Percentiles rank a stretch among this genome's conserved stretches.
Evolutionary conservation across 2,888 invertebrate genomes (phyloP).

Genomic region (Mythimna loreyi): DNA sequence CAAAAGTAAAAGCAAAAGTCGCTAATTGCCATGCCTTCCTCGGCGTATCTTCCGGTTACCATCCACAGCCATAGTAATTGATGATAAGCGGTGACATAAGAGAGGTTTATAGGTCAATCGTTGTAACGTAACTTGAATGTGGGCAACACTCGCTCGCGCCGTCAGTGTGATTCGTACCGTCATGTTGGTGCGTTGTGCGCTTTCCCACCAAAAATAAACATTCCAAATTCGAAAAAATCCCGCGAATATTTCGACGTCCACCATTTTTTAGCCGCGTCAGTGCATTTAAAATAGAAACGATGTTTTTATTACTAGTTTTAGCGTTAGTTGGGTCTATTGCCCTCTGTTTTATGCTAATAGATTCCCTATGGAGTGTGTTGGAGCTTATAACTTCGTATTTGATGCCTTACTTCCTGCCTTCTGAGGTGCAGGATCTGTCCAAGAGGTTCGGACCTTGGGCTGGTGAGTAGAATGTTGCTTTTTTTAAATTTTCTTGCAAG

Average conservation of each 20-base stretch:
- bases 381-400: conserved; percentile 91
- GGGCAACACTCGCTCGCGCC: conserved; percentile 50
- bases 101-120: conserved; percentile 67
- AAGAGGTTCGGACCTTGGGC: conserved; percentile 96
- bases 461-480: conserved; percentile 91
- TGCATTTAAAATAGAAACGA: conserved; percentile 46
- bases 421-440: conserved; percentile 90
- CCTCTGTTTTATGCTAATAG: conserved; percentile 87
- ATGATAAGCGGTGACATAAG: conserved; percentile 67
- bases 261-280: conserved; percentile 20
- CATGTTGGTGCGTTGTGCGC: conserved; percentile 62
- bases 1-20: not conserved
- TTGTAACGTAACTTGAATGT: conserved; percentile 62
- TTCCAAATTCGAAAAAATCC: conserved; percentile 45
- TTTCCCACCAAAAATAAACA: conserved; percentile 41
- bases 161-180: conserved; percentile 68
- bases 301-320: conserved; percentile 74
- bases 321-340: conserved; percentile 89
- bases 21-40: not conserved
- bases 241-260: conserved; percentile 36
- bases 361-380: conserved; percentile 91
- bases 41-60: conserved; percentile 12
- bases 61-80: conserved; percentile 10
- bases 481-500: not conserved
- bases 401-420: conserved; percentile 92